Percentiles rank a stretch among this genome's conserved stretches.
phyloP scores from a whole-genome alignment of 2,888 invertebrate species.

The Drosophila flavopinicola region DNA sequence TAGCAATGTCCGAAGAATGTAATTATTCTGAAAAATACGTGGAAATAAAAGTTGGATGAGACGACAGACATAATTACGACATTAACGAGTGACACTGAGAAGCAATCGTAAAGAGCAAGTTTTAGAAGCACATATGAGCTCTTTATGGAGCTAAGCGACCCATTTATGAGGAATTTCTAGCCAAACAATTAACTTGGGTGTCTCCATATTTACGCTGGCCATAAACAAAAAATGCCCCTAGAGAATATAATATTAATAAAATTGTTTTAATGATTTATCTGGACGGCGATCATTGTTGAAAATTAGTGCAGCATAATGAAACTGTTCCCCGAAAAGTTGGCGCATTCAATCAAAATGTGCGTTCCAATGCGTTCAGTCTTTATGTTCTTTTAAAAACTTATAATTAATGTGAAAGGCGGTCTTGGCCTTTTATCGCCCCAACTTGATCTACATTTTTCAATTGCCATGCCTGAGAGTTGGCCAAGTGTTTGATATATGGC shows the following conservation, averaged over 20 bases:
- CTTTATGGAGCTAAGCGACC: conserved; percentile 41
- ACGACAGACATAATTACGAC: conserved; percentile 60
- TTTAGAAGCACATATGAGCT: conserved; percentile 20
- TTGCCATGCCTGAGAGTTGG: conserved; percentile 33
- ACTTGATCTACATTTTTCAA: conserved; percentile 73
- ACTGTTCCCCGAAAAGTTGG: conserved; percentile 66
- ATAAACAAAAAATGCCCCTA: conserved; percentile 22
- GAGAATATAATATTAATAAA: conserved; percentile 63
- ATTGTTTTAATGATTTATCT: conserved; percentile 69
- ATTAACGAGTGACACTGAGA: conserved; percentile 40
- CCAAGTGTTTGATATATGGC: conserved; percentile 40
- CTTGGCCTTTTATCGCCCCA: conserved; percentile 64
- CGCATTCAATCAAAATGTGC: conserved; percentile 74
- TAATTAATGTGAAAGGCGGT: conserved; percentile 74
- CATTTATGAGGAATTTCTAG: conserved; percentile 51
- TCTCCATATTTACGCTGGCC: conserved; percentile 37
- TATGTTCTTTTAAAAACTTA: conserved; percentile 72
- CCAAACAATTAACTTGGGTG: conserved; percentile 43
- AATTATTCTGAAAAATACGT: conserved; percentile 54
- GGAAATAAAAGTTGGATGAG: conserved; percentile 41
- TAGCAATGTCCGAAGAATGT: conserved; percentile 39
- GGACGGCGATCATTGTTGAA: conserved; percentile 32
- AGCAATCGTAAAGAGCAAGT: conserved; percentile 34
- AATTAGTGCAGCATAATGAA: conserved; percentile 70
- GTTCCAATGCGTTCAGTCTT: conserved; percentile 43